Conservation (phyloP, 2,113 vertebrate genomes). For the Petromus typicus region DNA sequence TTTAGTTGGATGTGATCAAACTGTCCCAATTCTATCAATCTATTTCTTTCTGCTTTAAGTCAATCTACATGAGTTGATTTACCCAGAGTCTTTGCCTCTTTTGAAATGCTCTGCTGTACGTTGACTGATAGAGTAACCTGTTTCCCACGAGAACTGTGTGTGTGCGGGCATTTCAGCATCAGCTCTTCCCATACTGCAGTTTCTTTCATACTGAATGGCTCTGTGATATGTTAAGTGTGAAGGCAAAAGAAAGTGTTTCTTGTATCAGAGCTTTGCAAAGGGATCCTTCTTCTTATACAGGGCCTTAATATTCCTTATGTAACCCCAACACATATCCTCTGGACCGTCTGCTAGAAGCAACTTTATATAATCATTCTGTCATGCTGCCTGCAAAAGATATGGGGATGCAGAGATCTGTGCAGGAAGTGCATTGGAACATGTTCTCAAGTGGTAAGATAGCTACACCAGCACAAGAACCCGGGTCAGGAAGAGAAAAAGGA, state of each 20-base stretch:
- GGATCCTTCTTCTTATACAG: background rate
- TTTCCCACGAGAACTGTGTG: background rate
- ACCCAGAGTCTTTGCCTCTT: background rate
- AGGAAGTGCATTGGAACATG: background rate
- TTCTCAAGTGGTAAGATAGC: background rate
- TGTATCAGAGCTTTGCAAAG: background rate
- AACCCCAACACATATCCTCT: background rate
- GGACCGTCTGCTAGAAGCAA: background rate
- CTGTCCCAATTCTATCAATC: background rate
- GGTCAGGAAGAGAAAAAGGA: background rate
- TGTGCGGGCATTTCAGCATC: background rate
- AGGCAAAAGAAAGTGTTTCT: background rate
- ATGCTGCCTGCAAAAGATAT: background rate
- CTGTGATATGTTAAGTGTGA: background rate
- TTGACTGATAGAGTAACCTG: background rate
- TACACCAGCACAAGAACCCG: background rate
- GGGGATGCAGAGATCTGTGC: background rate
- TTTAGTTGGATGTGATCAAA: background rate
- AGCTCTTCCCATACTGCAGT: background rate
- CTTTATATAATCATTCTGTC: background rate
- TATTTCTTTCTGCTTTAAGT: conserved; percentile 29
- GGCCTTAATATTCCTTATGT: background rate
- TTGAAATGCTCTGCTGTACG: background rate
- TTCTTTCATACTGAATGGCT: background rate
- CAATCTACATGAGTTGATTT: background rate